Evolutionary conservation across 2,888 invertebrate species (phyloP).

Genomic region (Xylophagus ater): DNA sequence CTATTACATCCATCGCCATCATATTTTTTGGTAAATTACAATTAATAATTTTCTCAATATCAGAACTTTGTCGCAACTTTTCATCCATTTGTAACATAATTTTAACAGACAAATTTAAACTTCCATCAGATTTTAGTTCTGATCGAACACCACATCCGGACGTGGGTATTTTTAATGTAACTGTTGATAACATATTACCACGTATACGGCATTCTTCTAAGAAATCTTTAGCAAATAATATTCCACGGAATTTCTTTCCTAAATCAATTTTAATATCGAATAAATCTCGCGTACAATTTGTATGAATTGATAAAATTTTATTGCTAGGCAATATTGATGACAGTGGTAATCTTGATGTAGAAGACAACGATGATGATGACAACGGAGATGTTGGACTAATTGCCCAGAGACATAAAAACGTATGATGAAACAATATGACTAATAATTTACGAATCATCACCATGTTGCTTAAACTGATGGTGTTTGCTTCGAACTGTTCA

Average conservation of each 20-base stretch:
- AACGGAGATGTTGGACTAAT: conserved; percentile 23
- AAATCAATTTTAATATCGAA: conserved; percentile 51
- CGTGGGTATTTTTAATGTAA: conserved; percentile 32
- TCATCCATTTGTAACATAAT: conserved; percentile 65
- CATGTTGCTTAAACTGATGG: conserved; percentile 6
- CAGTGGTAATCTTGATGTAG: conserved; percentile 17
- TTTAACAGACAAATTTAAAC: conserved; percentile 52
- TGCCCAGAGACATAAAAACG: conserved; percentile 32
- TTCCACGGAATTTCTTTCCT: conserved; percentile 51
- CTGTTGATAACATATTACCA: conserved; percentile 38
- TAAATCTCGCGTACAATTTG: conserved; percentile 51
- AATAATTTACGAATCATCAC: conserved; percentile 27
- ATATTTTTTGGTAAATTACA: conserved; percentile 41
- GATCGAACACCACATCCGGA: conserved; percentile 58
- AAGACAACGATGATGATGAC: conserved; percentile 9
- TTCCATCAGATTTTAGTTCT: conserved; percentile 40
- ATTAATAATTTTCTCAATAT: conserved; percentile 52
- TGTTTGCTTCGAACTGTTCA: conserved; percentile 9
- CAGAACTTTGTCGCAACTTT: conserved; percentile 59
- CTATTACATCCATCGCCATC: conserved; percentile 28
- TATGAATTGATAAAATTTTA: conserved; percentile 47
- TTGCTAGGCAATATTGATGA: conserved; percentile 31
- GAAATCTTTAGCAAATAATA: conserved; percentile 65
- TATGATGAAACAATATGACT: conserved; percentile 25
- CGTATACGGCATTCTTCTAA: conserved; percentile 56